Base-by-base conservation (phyloP, 2,797 vertebrate genomes). In the Paguma larvata region DNA sequence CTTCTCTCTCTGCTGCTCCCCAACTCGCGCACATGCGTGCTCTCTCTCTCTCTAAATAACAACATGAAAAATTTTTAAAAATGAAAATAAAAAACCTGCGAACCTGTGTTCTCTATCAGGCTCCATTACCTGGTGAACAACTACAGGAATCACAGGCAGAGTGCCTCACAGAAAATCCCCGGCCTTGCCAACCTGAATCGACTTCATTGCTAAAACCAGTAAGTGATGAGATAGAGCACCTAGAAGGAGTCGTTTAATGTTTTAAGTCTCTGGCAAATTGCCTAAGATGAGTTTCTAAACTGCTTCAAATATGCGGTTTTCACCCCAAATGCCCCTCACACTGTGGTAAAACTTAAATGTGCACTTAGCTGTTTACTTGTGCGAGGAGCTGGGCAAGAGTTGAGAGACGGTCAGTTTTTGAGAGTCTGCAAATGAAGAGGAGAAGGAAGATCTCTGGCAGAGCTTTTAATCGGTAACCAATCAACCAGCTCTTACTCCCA, bases 241-340 rank as follows among this genome's bases (percentile, higher is more conserved):
- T 62, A 34, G 23, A 89, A 94, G n/a, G 27, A 83, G 82, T 27
- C 41, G 27, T 41, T 70, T 23, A 48, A 46, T 48, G 16, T 56
- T 63, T 72, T 91, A 48, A 75, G 62, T 63, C 87, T 80, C 73
- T 92, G 65, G 53, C 32, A 72, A 73, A 41, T 18, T 62, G 21
- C n/a, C 73, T 75, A 77, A 84, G 23, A 80, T 53, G 67, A 91
- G 25, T 44, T 77, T 94, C 79, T 70, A 48, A 93, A 82, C 67
- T 80, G 51, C 15, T 78, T 94, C 46, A 79, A 72, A 83, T 78
- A 63, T 3, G 82, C 38, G 16, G 13, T 95, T 95, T 87, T 53
- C n/a, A 70, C 15, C 9, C 92, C 30, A 92, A 87, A 65, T 93
- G 30, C 5, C 46, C 32, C 41, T 73, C 18, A n/a, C 3, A 27